Percentiles rank a stretch among this genome's conserved stretches.
phyloP scores from a whole-genome alignment of 1,140 invertebrate species.

The Diprion similis region DNA sequence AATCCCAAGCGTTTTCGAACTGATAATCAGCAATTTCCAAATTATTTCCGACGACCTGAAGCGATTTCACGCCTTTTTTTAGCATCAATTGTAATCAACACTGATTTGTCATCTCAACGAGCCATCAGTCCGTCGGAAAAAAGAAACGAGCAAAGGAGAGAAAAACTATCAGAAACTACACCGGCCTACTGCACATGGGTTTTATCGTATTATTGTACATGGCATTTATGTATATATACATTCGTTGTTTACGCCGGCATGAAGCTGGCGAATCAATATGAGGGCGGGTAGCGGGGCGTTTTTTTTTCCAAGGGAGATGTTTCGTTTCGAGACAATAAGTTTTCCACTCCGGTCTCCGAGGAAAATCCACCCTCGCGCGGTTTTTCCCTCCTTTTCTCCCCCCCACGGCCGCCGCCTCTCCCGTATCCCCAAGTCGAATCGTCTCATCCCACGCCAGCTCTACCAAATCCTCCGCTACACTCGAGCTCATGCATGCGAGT shows the following conservation, averaged over 20 bases:
- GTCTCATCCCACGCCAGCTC: slow-evolving; percentile 15
- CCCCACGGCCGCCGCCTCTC: slow-evolving; percentile 23
- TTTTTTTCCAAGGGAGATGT: slow-evolving; percentile 49
- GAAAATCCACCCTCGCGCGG: slow-evolving; percentile 46
- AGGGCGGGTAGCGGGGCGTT: slow-evolving; percentile 34
- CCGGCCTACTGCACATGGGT: too few relatives aligned
- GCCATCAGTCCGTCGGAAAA: too few relatives aligned
- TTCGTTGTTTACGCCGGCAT: slow-evolving; percentile 43
- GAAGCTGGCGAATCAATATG: slow-evolving; percentile 53
- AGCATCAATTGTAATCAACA: too few relatives aligned
- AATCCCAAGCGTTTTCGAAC: too few relatives aligned
- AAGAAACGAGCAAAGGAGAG: too few relatives aligned
- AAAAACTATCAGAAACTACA: too few relatives aligned
- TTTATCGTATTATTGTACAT: too few relatives aligned
- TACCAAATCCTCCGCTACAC: slow-evolving; percentile 22
- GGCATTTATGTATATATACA: slow-evolving; percentile 16
- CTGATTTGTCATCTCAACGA: too few relatives aligned
- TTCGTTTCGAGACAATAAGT: slow-evolving; percentile 51
- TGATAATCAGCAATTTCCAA: too few relatives aligned
- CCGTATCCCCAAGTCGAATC: too few relatives aligned
- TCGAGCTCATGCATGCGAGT: slow-evolving; percentile 16
- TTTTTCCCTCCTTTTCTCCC: slow-evolving; percentile 25
- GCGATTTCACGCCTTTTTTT: too few relatives aligned
- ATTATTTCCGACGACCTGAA: too few relatives aligned
- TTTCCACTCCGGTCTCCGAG: slow-evolving; percentile 37